Evolutionary conservation across 2,888 invertebrate species (phyloP), one percentile per base, ranked within the genome.

Genomic region (Ormyrus nitidulus): DNA sequence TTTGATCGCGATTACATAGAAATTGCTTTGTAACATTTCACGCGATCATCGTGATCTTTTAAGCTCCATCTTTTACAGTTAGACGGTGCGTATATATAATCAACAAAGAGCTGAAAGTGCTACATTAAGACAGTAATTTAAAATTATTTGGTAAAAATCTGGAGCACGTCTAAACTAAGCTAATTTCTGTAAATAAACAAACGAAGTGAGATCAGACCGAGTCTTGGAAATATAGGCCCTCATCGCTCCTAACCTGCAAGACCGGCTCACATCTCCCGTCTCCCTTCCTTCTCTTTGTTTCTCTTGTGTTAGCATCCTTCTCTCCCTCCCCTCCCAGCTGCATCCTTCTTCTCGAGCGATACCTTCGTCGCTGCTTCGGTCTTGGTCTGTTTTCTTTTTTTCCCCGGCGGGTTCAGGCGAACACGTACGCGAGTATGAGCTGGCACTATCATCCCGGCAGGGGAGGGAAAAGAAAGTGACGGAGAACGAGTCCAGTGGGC

Each of bases 181-280:
- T 19, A 19, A 19, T 19, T 19, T 19, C 19, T 1, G 19, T 19
- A 19, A 19, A 19, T 19, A 62, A 62, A 48, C 44, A 7, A 62
- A 48, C 44, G 44, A 62, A 62, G 34, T 7, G 5, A 13, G 13
- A 51, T 2, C 48, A 48, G 54, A 46, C 19, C 46, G 46, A 72
- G 48, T 13, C 65, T n/a, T 13, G 46, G 58, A 56, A 69, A 48
- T 69, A 46, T 54, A 54, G 44, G 34, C 9, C 54, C 54, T 54
- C 19, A 53, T 19, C 19, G 19, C 19, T 19, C 19, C 19, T 19
- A 64, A 59, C 59, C 56, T 64, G 54, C 74, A 34, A 46, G 34
- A 11, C 53, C 66, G 58, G 72, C 77, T 72, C 51, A 72, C 87
- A 85, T 87, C 86, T 86, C 85, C 84, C 84, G 84, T 83, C 86